These are phyloP conservation scores for Leiothrix lutea DNA, from an alignment of 2,113 vertebrate genomes.

Conservation along the genomic window DNA sequence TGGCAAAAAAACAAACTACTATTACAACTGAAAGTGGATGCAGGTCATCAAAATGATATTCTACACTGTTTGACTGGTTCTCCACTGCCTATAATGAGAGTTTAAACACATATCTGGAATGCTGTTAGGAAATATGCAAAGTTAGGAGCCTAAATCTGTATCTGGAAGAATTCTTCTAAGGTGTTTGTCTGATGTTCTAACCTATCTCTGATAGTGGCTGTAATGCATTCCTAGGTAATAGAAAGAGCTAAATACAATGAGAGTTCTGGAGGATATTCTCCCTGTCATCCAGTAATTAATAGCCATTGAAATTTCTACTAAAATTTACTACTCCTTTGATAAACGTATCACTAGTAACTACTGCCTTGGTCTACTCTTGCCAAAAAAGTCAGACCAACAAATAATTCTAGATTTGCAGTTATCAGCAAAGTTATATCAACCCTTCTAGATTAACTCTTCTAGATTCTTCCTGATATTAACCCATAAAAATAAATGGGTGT, in stretches of 20 bases:
- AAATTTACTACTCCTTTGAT: not conserved
- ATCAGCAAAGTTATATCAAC: not conserved
- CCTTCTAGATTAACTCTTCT: not conserved
- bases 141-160: not conserved
- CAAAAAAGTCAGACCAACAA: not conserved
- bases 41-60: not conserved
- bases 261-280: not conserved
- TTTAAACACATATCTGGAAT: not conserved
- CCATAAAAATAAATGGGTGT: fast-evolving
- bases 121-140: not conserved
- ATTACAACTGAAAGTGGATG: not conserved
- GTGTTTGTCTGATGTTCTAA: fast-evolving
- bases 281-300: not conserved
- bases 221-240: not conserved
- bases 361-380: not conserved
- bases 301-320: not conserved
- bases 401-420: not conserved
- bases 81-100: fast-evolving
- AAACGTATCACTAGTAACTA: not conserved
- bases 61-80: not conserved
- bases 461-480: not conserved
- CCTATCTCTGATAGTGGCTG: not conserved
- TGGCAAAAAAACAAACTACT: not conserved
- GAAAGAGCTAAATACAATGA: not conserved
- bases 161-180: not conserved